Conservation (phyloP, 2,888 invertebrate genomes). For the Digitonthophagus gazella region DNA sequence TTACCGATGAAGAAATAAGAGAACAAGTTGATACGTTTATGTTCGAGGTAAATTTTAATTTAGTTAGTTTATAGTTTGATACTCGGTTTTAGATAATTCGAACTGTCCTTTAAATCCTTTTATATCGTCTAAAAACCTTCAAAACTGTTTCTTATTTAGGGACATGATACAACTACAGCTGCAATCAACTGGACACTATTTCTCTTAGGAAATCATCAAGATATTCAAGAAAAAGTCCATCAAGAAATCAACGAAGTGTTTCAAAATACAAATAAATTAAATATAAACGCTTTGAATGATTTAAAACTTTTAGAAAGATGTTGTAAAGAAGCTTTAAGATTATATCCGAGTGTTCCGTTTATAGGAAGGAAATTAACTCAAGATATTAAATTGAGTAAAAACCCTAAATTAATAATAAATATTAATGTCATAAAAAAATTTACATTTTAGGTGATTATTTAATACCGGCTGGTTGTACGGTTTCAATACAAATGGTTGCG, state of each 20-base stretch:
- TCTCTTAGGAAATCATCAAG: conserved; percentile 39
- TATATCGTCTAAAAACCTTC: background rate
- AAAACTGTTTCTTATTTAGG: conserved; percentile 30
- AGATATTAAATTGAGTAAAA: conserved; percentile 60
- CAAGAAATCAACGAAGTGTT: conserved; percentile 53
- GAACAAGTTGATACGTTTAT: conserved; percentile 11
- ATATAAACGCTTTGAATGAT: conserved; percentile 54
- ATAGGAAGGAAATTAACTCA: conserved; percentile 60
- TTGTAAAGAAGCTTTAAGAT: conserved; percentile 65
- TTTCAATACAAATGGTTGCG: conserved; percentile 36
- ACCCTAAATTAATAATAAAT: background rate
- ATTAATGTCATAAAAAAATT: background rate
- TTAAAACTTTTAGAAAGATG: conserved; percentile 69
- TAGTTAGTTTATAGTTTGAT: background rate
- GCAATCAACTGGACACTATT: conserved; percentile 42
- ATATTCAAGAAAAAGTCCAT: conserved; percentile 48
- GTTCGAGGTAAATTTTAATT: conserved; percentile 6
- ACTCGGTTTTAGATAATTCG: background rate
- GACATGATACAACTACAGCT: conserved; percentile 43
- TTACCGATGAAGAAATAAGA: conserved; percentile 3
- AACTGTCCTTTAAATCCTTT: too few relatives aligned
- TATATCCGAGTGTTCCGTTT: conserved; percentile 68
- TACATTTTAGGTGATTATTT: conserved; percentile 24
- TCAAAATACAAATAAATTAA: conserved; percentile 53
- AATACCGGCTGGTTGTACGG: conserved; percentile 30